A percentile compares a stretch with the other conserved stretches of the same genome.
Conservation (phyloP, 2,797 vertebrate genomes). For the Schizopygopsis pylzovi region DNA sequence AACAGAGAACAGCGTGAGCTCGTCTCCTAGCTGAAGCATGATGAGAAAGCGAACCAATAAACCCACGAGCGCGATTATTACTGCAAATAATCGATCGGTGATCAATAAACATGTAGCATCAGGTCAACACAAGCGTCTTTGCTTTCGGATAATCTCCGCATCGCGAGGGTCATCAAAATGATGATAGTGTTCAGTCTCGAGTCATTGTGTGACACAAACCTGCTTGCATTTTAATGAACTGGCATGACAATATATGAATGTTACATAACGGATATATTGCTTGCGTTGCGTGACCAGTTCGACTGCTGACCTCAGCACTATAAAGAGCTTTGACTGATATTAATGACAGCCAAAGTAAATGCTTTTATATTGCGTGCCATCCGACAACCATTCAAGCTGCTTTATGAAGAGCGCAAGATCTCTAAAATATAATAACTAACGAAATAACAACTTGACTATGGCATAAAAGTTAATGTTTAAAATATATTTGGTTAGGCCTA, state of each 20-base stretch:
- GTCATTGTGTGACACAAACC: not conserved
- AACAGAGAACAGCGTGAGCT: conserved; percentile 73
- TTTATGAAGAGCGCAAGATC: not conserved
- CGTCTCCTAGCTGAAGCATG: conserved; percentile 85
- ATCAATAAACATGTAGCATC: not conserved
- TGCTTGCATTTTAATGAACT: not conserved
- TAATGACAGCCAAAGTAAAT: not conserved
- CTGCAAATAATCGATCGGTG: not conserved
- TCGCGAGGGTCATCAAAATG: not conserved
- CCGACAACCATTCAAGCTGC: not conserved
- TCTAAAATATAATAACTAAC: not conserved
- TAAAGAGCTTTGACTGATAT: not conserved
- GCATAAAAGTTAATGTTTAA: too few relatives aligned
- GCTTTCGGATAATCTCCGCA: not conserved
- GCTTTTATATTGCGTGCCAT: not conserved
- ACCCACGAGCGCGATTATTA: not conserved
- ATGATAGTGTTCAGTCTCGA: not conserved
- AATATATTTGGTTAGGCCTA: not conserved
- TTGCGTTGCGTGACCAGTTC: not conserved
- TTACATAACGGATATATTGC: not conserved
- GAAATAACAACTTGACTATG: not conserved
- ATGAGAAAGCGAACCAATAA: not conserved
- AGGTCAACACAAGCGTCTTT: not conserved
- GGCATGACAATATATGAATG: not conserved
- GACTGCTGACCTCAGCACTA: not conserved